Conservation (phyloP, 2,888 invertebrate genomes). For the Meteorus cinctellus region DNA sequence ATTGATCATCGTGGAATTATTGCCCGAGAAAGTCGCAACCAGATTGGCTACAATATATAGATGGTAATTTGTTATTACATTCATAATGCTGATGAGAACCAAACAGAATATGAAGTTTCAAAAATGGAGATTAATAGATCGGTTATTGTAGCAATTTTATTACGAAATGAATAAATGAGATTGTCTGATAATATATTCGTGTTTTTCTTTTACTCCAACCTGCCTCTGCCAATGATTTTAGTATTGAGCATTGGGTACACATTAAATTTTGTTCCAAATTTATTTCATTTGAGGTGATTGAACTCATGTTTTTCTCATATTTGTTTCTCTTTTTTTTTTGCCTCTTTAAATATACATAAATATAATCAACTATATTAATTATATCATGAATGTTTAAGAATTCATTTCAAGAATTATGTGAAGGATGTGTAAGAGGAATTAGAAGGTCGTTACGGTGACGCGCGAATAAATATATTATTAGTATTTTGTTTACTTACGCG, state of each 20-base stretch:
- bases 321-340: slow-evolving; percentile 58
- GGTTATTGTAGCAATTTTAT: slow-evolving; percentile 50
- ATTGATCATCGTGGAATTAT: neutral
- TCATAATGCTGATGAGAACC: slow-evolving; percentile 51
- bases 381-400: slow-evolving; percentile 59
- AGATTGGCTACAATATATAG: slow-evolving; percentile 35
- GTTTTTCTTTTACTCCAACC: slow-evolving; percentile 1
- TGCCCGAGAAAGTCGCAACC: neutral
- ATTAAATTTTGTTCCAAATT: slow-evolving; percentile 1
- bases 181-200: slow-evolving; percentile 38
- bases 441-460: slow-evolving; percentile 34
- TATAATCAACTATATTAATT: slow-evolving; percentile 62
- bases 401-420: slow-evolving; percentile 47
- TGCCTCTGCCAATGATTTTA: neutral
- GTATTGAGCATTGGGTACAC: neutral
- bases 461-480: slow-evolving; percentile 49
- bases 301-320: slow-evolving; percentile 50
- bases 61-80: slow-evolving; percentile 57
- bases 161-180: slow-evolving; percentile 48
- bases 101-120: slow-evolving; percentile 30
- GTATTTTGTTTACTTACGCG: slow-evolving; percentile 56
- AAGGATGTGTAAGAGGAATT: slow-evolving; percentile 45
- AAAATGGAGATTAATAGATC: slow-evolving; percentile 38
- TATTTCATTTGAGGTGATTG: neutral
- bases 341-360: slow-evolving; percentile 67